A percentile compares a stretch with the other conserved stretches of the same genome.
Conservation (phyloP, 2,113 vertebrate genomes). For the Mustela nigripes region DNA sequence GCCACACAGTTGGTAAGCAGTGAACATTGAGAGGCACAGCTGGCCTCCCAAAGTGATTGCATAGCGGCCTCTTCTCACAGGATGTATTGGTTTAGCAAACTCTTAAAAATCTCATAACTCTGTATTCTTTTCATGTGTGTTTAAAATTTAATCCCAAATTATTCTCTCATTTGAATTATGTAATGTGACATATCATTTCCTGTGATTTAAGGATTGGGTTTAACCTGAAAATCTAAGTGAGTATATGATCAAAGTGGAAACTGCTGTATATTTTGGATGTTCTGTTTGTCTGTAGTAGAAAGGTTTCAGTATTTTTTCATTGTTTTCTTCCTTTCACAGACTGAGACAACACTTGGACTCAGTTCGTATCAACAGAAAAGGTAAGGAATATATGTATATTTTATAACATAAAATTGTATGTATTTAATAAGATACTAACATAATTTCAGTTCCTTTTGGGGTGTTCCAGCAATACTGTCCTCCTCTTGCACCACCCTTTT, state of each 20-base stretch:
- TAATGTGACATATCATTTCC: neutral
- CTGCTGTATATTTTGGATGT: neutral
- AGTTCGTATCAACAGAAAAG: slow-evolving; percentile 92
- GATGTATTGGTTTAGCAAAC: neutral
- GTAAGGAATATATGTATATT: slow-evolving; percentile 82
- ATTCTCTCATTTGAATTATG: slow-evolving; percentile 30
- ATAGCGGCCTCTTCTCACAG: neutral
- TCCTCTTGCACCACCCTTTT: neutral
- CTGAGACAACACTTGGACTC: slow-evolving; percentile 90
- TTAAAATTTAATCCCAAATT: slow-evolving; percentile 43
- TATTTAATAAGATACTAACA: slow-evolving; percentile 10
- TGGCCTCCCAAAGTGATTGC: neutral
- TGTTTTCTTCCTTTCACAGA: slow-evolving; percentile 86
- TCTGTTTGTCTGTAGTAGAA: neutral
- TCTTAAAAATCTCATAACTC: neutral
- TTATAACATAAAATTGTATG: neutral
- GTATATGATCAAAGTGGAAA: slow-evolving; percentile 6
- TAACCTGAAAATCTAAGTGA: slow-evolving; percentile 46
- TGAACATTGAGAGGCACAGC: neutral
- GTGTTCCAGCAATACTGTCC: neutral
- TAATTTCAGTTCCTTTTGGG: slow-evolving; percentile 10
- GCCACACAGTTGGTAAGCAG: neutral
- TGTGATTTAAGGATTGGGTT: slow-evolving; percentile 13
- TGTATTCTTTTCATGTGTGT: neutral
- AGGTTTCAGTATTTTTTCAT: slow-evolving; percentile 60